These are phyloP conservation scores for Cyclura pinguis DNA, from an alignment of 2,797 vertebrate species.

Conservation along the genomic window DNA sequence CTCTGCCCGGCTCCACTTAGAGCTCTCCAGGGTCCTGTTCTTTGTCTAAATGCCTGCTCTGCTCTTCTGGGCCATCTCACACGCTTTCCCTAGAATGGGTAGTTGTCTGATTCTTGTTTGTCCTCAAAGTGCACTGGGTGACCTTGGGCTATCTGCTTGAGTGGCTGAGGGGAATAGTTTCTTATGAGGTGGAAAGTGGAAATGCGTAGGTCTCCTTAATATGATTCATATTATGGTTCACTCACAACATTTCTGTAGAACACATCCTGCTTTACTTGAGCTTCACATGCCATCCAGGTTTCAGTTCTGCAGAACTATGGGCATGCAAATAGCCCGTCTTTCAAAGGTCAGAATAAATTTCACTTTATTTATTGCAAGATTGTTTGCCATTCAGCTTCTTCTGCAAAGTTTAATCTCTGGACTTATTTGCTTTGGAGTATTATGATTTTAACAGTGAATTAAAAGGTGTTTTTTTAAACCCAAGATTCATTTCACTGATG, in stretches of 20 bases:
- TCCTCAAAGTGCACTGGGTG: neutral
- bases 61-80: neutral
- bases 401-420: neutral
- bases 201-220: neutral
- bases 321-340: neutral
- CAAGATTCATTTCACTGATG: neutral
- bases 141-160: neutral
- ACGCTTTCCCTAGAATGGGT: neutral
- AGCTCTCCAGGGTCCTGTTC: conserved; percentile 24
- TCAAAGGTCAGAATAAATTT: neutral
- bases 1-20: too few relatives aligned
- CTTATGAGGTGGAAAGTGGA: neutral
- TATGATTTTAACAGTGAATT: neutral
- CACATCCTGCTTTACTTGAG: neutral
- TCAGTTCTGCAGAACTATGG: neutral
- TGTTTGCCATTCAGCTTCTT: neutral
- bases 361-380: neutral
- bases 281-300: neutral
- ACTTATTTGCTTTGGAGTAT: neutral
- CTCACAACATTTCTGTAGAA: neutral
- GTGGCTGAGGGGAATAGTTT: neutral
- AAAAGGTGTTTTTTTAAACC: neutral
- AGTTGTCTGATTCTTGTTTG: neutral
- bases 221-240: neutral
- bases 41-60: neutral